phyloP scores from a whole-genome alignment of 2,797 vertebrate genomes.

The Esox lucius region DNA sequence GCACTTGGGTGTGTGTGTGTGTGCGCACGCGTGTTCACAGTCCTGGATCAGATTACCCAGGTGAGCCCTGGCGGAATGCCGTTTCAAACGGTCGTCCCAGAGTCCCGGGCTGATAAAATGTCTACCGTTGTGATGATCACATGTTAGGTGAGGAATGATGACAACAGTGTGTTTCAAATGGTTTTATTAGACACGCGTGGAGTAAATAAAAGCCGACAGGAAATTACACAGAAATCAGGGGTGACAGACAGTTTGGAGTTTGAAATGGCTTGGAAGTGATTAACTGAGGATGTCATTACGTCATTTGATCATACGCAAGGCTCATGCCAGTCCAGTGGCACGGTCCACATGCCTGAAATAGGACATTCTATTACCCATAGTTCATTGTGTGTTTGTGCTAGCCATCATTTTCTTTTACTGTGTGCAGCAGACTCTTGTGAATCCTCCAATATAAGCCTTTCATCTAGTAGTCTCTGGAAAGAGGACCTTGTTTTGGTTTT shows the following conservation, averaged over 20 bases:
- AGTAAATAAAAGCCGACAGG: too few species aligned
- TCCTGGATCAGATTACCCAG: conserved; percentile 10
- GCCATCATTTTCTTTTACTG: too few species aligned
- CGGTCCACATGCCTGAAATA: too few species aligned
- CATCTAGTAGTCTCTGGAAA: too few species aligned
- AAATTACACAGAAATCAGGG: too few species aligned
- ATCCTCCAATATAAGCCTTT: too few species aligned
- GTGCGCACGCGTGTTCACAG: conserved; percentile 11
- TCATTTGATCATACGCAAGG: not conserved
- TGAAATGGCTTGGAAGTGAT: not conserved
- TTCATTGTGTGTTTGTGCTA: too few species aligned
- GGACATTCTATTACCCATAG: too few species aligned
- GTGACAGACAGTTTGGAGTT: not conserved
- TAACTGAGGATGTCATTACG: not conserved
- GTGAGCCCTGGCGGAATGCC: conserved; percentile 2
- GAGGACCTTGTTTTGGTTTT: too few species aligned
- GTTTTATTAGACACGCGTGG: too few species aligned
- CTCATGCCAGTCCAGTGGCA: too few species aligned
- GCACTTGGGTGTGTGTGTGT: conserved; percentile 14
- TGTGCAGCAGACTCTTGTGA: not conserved
- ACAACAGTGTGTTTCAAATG: too few species aligned
- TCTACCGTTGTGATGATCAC: conserved; percentile 12
- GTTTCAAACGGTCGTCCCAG: not conserved
- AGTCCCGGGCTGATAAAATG: conserved; percentile 1
- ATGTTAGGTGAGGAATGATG: not conserved